phyloP scores from a whole-genome alignment of 2,888 invertebrate species.

The Alcis repandata region DNA sequence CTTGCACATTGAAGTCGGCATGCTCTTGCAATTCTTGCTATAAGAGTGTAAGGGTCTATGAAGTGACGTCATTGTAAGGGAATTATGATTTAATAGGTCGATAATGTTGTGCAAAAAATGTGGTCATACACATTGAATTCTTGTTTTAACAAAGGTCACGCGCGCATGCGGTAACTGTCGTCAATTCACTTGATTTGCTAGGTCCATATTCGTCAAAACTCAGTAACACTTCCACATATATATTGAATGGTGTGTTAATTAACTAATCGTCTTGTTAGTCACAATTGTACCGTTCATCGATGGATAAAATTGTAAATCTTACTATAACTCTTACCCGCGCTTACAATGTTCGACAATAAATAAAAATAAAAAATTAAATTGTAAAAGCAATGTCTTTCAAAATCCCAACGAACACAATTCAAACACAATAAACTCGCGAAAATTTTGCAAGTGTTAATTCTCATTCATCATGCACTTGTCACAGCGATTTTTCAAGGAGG shows the following conservation, averaged over 20 bases:
- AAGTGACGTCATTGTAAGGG: constrained; percentile 15
- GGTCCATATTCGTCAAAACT: too few species aligned
- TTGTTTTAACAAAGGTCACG: too few species aligned
- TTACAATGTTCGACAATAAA: too few species aligned
- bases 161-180: too few species aligned
- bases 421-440: constrained; percentile 31
- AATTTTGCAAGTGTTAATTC: constrained; percentile 40
- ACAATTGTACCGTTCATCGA: too few species aligned
- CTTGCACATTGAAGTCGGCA: constrained; percentile 30
- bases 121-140: background rate
- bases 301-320: too few species aligned
- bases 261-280: too few species aligned
- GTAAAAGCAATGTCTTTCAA: background rate
- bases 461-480: constrained; percentile 43
- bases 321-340: too few species aligned
- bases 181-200: too few species aligned
- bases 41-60: constrained; percentile 21
- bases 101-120: constrained; percentile 22
- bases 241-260: too few species aligned
- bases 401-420: constrained; percentile 6
- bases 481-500: constrained; percentile 32
- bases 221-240: too few species aligned
- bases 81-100: constrained; percentile 26
- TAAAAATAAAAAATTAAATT: background rate
- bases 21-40: constrained; percentile 25